Evolutionary conservation across 2,797 vertebrate genomes (phyloP), one percentile per base, ranked within the genome.

Genomic region (Danio albolineatus): DNA sequence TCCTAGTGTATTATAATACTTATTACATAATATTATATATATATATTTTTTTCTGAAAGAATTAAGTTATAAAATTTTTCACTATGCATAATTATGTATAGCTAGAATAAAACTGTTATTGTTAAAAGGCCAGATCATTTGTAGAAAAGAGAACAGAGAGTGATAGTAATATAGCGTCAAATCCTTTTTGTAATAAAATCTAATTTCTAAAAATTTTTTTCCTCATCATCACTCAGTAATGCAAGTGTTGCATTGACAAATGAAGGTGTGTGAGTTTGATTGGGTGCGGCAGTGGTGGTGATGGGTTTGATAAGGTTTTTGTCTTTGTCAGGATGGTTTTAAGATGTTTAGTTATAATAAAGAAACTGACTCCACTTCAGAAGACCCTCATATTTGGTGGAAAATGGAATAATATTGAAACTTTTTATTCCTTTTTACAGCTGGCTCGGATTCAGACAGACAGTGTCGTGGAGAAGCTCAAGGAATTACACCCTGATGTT

Each of bases 401-500:
- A 1, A 49, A 72, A 71, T 51, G 0, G 10, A 56, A n/a, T 39
- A 8, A 13, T 39, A 8, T 69, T 69, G 0, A 66, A 14, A 17
- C 10, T 21, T 78, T 10, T 36, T 39, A 14, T 44, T 10, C 4
- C 5, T 62, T 86, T 9, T 84, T 9, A 83, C 87, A 99, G 98
- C 88, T 99, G 91, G 98, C 97, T 73, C 94, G 95, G 10, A 98
- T 98, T 91, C 98, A 99, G 92, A 98, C 98, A 0, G 95, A 98
- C 89, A 96, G 93, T 0, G 93, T 99, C 75, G 95, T 96, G 0
- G 91, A 86, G 2, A 94, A 82, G 88, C 88, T 99, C 80, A 94
- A 92, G 74, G 86, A 91, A 38, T 92, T 94, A 0, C 92, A 96
- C 86, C 95, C 96, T 0, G 85, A 94, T 16, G 69, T 96, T 60